Percentiles rank a stretch among this genome's conserved stretches.
Conservation (phyloP, 2,888 invertebrate genomes). For the Lagria hirta region DNA sequence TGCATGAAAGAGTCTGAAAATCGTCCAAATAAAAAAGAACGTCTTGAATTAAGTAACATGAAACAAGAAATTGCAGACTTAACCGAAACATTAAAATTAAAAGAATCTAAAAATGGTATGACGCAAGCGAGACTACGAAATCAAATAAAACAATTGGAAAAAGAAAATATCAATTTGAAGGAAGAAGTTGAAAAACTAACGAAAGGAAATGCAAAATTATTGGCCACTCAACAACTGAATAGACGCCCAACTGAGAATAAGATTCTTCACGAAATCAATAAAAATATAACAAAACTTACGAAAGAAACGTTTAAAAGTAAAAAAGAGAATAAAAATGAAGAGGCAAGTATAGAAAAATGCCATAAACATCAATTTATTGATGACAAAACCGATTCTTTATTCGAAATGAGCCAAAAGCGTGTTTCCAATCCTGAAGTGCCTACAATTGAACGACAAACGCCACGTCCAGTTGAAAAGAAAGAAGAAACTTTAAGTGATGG, state of each 20-base stretch:
- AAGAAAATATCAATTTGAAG: slow-evolving; percentile 66
- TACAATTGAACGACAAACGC: no score
- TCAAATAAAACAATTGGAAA: slow-evolving; percentile 71
- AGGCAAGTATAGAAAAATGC: slow-evolving; percentile 18
- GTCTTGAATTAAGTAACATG: slow-evolving; percentile 66
- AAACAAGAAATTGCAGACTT: slow-evolving; percentile 67
- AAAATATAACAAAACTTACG: slow-evolving; percentile 58
- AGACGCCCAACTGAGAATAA: slow-evolving; percentile 66
- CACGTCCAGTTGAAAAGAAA: slow-evolving; percentile 54
- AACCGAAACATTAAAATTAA: slow-evolving; percentile 68
- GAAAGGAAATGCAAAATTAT: slow-evolving; percentile 66
- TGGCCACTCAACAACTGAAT: slow-evolving; percentile 61
- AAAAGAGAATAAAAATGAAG: slow-evolving; percentile 9
- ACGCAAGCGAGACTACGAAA: slow-evolving; percentile 72
- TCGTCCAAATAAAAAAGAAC: slow-evolving; percentile 66
- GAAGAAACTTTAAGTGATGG: slow-evolving; percentile 75
- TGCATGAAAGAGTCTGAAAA: slow-evolving; percentile 70
- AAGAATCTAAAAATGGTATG: slow-evolving; percentile 72
- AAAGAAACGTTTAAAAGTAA: slow-evolving; percentile 37
- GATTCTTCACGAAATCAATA: slow-evolving; percentile 75
- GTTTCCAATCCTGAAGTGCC: no score
- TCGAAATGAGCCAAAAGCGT: no score
- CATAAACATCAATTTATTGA: slow-evolving; percentile 10
- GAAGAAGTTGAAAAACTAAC: slow-evolving; percentile 68
- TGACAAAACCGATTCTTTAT: no score